Evolutionary conservation across 1,140 invertebrate species (phyloP), one percentile per base, ranked within the genome.

Genomic region (Vollenhovia emeryi): DNA sequence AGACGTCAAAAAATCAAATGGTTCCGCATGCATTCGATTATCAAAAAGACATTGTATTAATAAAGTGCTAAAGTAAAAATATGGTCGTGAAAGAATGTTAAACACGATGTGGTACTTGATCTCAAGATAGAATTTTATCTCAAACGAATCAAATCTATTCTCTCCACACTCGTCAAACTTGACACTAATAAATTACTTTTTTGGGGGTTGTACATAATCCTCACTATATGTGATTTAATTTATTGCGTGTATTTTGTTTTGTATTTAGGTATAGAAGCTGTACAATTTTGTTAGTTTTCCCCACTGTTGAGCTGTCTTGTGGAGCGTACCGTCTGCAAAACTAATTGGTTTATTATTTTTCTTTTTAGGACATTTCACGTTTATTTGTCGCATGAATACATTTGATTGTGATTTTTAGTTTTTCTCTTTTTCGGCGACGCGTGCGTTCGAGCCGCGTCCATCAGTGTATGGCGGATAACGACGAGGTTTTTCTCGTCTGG

Each of bases 261-360:
- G 90, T 60, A 91, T 93, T 93, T 91, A 93, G 92, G 91, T 93
- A n/a, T n/a, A 93, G 90, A 93, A 83, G 92, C 92, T 91, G 91
- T 91, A 92, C 92, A 73, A 88, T 92, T 93, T 93, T 92, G 43
- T n/a, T n/a, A n/a, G n/a, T 5, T 93, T 93, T 93, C 80, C 85
- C 33, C 21, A 5, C 88, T 89, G 91, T 91, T 91, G 90, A 91
- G 75, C 90, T 69, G 91, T 87, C 90, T 92, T 89, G 89, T 92
- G 92, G 90, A 92, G 92, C 91, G 92, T 93, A 89, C 85, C 84
- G 89, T 87, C 91, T 90, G 86, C 89, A 92, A 57, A n/a, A 91
- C 92, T 89, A 83, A 92, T 92, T 91, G 88, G 50, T 91, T 92
- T 90, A 73, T 89, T 92, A 64, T 60, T 7, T 88, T 91, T 91